A percentile compares a stretch with the other conserved stretches of the same genome.
Conservation (phyloP, 2,888 invertebrate genomes). For the Nephrocerus scutellatus region DNA sequence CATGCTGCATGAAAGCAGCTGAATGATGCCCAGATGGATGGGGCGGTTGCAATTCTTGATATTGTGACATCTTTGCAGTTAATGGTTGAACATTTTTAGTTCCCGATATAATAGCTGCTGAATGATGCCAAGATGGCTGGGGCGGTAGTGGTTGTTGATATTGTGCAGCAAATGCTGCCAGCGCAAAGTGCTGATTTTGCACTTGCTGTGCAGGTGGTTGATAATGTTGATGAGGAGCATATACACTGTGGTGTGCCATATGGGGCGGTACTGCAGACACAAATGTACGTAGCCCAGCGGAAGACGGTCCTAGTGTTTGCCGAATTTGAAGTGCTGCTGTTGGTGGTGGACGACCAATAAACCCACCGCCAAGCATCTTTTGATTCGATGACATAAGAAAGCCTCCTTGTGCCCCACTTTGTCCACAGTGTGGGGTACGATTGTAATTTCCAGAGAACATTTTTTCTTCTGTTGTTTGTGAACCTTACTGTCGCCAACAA, state of each 20-base stretch:
- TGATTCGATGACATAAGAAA: slow-evolving; percentile 15
- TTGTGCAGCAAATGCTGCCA: background rate
- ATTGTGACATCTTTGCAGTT: slow-evolving; percentile 1
- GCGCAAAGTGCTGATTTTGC: slow-evolving; percentile 11
- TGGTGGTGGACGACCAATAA: background rate
- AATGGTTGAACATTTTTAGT: too few species aligned
- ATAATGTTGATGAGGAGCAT: background rate
- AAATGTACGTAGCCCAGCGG: slow-evolving; percentile 15
- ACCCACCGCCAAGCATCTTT: background rate
- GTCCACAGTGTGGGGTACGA: slow-evolving; percentile 19
- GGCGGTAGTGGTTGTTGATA: background rate
- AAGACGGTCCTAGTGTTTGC: slow-evolving; percentile 12
- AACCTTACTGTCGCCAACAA: too few species aligned
- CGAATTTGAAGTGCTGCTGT: slow-evolving; percentile 8
- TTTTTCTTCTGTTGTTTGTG: too few species aligned
- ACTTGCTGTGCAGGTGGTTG: slow-evolving; percentile 1
- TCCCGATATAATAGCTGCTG: background rate
- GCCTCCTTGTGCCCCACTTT: too few species aligned
- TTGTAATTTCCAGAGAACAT: slow-evolving; percentile 21
- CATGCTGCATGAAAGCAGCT: slow-evolving; percentile 6
- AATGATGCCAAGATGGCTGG: background rate
- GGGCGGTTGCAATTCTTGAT: slow-evolving; percentile 3
- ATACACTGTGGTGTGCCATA: slow-evolving; percentile 1
- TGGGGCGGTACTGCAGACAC: slow-evolving; percentile 6
- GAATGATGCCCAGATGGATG: slow-evolving; percentile 10